phyloP scores from a whole-genome alignment of 2,797 vertebrate species.

The Gymnoscopelus braueri region DNA sequence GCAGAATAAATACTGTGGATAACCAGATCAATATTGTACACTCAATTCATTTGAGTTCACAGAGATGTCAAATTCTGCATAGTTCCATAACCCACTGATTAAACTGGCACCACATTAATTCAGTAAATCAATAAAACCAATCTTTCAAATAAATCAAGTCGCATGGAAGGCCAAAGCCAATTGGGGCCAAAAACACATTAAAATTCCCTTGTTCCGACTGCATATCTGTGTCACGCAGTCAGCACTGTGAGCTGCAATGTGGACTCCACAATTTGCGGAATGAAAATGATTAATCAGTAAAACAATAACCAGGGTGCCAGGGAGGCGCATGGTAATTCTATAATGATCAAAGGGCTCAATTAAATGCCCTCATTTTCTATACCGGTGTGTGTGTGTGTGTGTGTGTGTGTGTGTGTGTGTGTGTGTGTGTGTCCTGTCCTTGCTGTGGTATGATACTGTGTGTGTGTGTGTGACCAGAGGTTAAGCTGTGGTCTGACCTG shows the following conservation, averaged over 20 bases:
- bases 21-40: conserved; percentile 80
- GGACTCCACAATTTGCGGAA: conserved; percentile 76
- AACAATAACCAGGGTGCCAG: conserved; percentile 77
- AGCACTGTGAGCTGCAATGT: conserved; percentile 66
- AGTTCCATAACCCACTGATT: conserved; percentile 78
- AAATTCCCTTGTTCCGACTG: conserved; percentile 64
- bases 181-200: conserved; percentile 70
- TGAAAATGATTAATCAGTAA: conserved; percentile 77
- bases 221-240: conserved; percentile 74
- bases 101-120: conserved; percentile 83
- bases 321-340: conserved; percentile 75
- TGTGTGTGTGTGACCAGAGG: conserved; percentile 41
- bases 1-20: conserved; percentile 81
- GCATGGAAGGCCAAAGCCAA: conserved; percentile 70
- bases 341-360: conserved; percentile 78
- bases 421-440: background rate
- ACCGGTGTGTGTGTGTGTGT: conserved; percentile 33
- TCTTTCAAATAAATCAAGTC: conserved; percentile 83
- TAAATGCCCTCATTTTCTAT: conserved; percentile 72
- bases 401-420: conserved; percentile 28
- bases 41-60: conserved; percentile 84
- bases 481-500: conserved; percentile 53
- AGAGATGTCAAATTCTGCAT: conserved; percentile 80
- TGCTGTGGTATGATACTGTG: background rate
- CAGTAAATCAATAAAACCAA: conserved; percentile 84